Conservation (phyloP, 2,888 invertebrate genomes). For the Argyresthia goedartella region DNA sequence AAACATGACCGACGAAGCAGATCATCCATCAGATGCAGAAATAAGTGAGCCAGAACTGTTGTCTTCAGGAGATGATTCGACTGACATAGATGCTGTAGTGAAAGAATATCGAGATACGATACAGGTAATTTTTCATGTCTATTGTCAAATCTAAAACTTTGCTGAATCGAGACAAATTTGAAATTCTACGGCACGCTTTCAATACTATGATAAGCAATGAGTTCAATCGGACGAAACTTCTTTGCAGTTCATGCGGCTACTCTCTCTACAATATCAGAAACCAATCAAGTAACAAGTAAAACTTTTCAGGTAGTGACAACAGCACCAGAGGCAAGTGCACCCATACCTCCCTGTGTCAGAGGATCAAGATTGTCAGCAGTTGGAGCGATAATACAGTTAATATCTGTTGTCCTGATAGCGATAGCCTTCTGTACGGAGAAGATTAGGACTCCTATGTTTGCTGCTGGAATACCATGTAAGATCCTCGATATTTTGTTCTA, state of each 20-base stretch:
- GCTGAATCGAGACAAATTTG: no score
- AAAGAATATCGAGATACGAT: constrained; percentile 81
- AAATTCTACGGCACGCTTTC: no score
- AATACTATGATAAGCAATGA: no score
- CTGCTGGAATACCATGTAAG: constrained; percentile 51
- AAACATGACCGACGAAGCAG: constrained; percentile 38
- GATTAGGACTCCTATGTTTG: constrained; percentile 42
- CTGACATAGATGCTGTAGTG: constrained; percentile 83
- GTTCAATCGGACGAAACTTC: no score
- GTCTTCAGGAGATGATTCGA: constrained; percentile 74
- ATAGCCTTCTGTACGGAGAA: constrained; percentile 46
- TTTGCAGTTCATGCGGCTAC: no score
- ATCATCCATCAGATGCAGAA: constrained; percentile 37
- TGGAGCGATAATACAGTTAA: constrained; percentile 41
- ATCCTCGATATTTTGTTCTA: constrained; percentile 1
- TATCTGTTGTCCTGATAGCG: constrained; percentile 43
- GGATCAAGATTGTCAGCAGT: constrained; percentile 50
- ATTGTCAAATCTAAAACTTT: no score
- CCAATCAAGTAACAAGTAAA: no score
- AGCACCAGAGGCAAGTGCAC: constrained; percentile 48
- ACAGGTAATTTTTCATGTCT: constrained; percentile 51
- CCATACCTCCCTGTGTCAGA: constrained; percentile 42
- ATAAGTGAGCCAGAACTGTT: constrained; percentile 69
- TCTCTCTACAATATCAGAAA: no score
- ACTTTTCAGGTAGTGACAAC: constrained; percentile 51